Base-by-base conservation (phyloP, 2,113 vertebrate species). In the Zosterops pallidus region DNA sequence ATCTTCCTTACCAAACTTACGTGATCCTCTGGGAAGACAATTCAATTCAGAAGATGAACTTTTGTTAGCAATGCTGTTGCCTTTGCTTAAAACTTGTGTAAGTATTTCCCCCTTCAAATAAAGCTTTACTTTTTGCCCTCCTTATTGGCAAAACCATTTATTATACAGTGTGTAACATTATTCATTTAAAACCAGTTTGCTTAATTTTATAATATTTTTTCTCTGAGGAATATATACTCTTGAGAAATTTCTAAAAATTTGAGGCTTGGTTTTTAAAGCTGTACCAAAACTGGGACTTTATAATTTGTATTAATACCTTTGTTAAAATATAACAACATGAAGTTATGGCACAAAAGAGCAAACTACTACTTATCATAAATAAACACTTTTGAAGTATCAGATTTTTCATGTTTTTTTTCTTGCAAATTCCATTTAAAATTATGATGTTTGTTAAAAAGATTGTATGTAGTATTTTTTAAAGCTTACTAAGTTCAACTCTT, bases 101-200 rank as follows among this genome's bases (percentile, higher is more conserved):
- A 85, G 59, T 63, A 25, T 14, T 22, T 14, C 2, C 18, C 10
- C 3, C 4, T 47, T 60, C 18, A 55, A 62, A 80, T 49, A 50
- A 41, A 59, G 3, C 4, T 11, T n/a, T 26, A 59, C 14, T 26
- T 14, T 33, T 12, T 3, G 0, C 24, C 4, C 2, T 16, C 44
- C 9, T 49, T 37, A 10, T 69, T 71, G 74, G 23, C 5, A 64
- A 52, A 83, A 49, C 12, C 37, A 39, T 37, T 80, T 57, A 20
- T 85, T 77, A 23, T 46, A n/a, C 46, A 28, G 4, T 59, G 5
- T 59, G 25, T 46, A 90, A 90, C 71, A 50, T 71, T 77, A 77
- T 19, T 83, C 37, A 56, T 55, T 81, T 18, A 19, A 74, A 92
- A 62, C 2, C 3, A 24, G 29, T 90, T 60, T 46, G 9, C 44